These are phyloP conservation scores for Australoheros scitulus DNA, from an alignment of 2,113 vertebrate species.

Conservation along the genomic window DNA sequence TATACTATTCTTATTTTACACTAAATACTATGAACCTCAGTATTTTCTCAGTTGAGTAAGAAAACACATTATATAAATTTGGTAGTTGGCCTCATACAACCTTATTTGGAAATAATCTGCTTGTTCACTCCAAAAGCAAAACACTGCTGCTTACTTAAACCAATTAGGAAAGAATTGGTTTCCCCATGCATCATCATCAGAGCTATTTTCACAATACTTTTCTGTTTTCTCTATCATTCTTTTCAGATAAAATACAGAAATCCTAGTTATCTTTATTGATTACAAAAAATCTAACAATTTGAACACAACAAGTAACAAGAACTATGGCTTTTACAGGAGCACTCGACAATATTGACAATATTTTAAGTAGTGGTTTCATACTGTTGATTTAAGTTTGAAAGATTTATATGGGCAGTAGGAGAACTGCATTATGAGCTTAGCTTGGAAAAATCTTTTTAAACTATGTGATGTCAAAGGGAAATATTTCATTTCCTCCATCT, in stretches of 20 bases:
- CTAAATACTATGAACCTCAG: neutral
- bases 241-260: neutral
- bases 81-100: neutral
- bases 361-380: neutral
- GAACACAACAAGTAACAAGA: neutral
- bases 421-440: constrained; percentile 53
- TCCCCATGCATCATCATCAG: neutral
- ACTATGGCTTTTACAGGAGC: neutral
- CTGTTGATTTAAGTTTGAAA: neutral
- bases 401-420: constrained; percentile 17
- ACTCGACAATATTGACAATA: neutral
- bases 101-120: neutral
- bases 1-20: rapidly evolving
- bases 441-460: constrained; percentile 55
- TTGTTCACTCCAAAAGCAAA: constrained; percentile 1
- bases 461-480: constrained; percentile 69
- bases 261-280: neutral
- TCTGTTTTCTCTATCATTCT: neutral
- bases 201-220: neutral
- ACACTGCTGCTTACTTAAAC: constrained; percentile 1
- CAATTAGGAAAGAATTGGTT: constrained; percentile 4
- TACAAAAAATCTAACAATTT: neutral
- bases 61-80: neutral
- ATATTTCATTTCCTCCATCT: constrained; percentile 73
- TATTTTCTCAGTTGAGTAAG: neutral